Evolutionary conservation across 2,888 invertebrate genomes (phyloP), one percentile per base, ranked within the genome.

Genomic region (Drosophila macrothrix): DNA sequence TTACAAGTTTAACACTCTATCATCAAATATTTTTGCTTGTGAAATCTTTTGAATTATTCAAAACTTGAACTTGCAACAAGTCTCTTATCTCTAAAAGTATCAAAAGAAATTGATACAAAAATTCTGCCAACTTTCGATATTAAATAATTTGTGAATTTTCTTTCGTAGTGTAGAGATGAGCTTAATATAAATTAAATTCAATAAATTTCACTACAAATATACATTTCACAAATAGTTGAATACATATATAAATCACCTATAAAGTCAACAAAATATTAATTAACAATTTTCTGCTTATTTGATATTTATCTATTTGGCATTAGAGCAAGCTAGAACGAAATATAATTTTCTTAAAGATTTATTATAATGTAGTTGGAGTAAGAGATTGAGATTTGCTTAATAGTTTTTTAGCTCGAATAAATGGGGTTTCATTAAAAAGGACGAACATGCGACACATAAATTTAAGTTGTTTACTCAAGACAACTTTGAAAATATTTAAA

Each of bases 391-490:
- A 54, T 61, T 64, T 61, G 43, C 25, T 61, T 43, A 22, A 62
- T 28, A 50, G 31, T 35, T 41, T 33, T 50, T n/a, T 28, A 59
- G n/a, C 29, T 46, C 33, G 43, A 52, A n/a, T 25, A 63, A 53
- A 46, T 56, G 29, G 62, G 43, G 41, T 67, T 63, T 67, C 75
- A 65, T 67, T 71, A 62, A 67, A 50, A 71, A 35, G 43, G 56
- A 41, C 35, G n/a, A 39, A 37, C 54, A 22, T 53, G 41, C 22
- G 41, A 9, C 61, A 46, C 65, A 71, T 73, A 80, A 73, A 75
- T 66, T 69, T 31, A 46, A 41, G 49, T 68, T 80, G 71, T 75
- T 80, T 65, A 49, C 68, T 49, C 29, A 46, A 67, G 68, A 62
- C 62, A 77, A 64, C 50, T 64, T 54, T 31, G 35, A 52, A 68